Base-by-base conservation (phyloP, 2,797 vertebrate species). In the Notolabrus celidotus region DNA sequence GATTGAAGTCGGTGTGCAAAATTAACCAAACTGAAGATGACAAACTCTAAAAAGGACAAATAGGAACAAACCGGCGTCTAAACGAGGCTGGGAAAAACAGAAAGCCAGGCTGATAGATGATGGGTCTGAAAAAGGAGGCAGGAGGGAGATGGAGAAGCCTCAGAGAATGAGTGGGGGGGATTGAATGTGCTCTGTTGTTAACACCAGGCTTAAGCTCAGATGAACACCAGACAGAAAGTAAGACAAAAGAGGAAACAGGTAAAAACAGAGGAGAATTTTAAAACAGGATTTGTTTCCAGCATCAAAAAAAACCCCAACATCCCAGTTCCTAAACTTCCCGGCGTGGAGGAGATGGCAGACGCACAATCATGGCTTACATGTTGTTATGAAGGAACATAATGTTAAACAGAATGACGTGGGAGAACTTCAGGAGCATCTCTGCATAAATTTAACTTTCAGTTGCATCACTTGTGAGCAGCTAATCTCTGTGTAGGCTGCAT, bases 181-280 rank as follows among this genome's bases (percentile, higher is more conserved):
- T 77, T 29, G 62, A 79, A 75, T 34, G 79, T 66, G 74, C 82
- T 84, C 77, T 73, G 81, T 58, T 71, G 69, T 77, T 79, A 90
- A 87, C 73, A 53, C 73, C 34, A 38, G 78, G 78, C 70, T 89
- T 82, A 72, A 82, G 68, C 58, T 53, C 51, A 58, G 83, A 88
- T 76, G 71, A 85, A 82, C 47, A 85, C 62, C 73, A 80, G 63
- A 73, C 46, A 12, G 38, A 61, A 72, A 58, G 46, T 51, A 63
- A 84, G 62, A 84, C 55, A 73, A 60, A 71, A 77, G 25, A 73
- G 55, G 49, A 65, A 71, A 43, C 46, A 43, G 41, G 54, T 69
- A 58, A 68, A 79, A 80, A 77, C 29, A 47, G 20, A 7, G 1
- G 46, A 60, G 20, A 57, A 69, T 59, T 52, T 63, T 19, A 61